Conservation (phyloP, 30 jellyfish, hydroid and myxozoan genomes). For the Aurelia sp. region DNA sequence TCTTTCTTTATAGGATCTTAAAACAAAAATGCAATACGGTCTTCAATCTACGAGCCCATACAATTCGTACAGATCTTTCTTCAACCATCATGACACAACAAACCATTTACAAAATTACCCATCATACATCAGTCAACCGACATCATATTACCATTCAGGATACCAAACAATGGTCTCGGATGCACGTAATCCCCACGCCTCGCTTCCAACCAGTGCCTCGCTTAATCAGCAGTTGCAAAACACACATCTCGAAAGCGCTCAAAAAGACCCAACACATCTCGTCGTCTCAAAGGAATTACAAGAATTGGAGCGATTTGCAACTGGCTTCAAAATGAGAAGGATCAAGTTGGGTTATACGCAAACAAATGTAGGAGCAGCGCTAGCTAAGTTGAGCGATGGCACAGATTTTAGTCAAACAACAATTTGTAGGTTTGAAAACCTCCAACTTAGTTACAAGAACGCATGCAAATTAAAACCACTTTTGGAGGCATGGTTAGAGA, state of each 20-base stretch:
- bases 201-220: constrained; percentile 57
- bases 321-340: constrained; percentile 81
- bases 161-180: constrained; percentile 69
- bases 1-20: constrained; percentile 22
- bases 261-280: constrained; percentile 53
- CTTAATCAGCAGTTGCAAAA: constrained; percentile 42
- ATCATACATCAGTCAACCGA: constrained; percentile 70
- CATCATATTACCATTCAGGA: constrained; percentile 71
- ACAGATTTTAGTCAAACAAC: constrained; percentile 88
- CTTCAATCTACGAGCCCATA: constrained; percentile 63
- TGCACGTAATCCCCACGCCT: constrained; percentile 75
- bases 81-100: constrained; percentile 68
- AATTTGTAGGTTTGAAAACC: constrained; percentile 76
- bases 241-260: constrained; percentile 45
- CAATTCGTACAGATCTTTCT: constrained; percentile 66
- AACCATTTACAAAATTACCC: constrained; percentile 61
- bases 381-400: constrained; percentile 82
- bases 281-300: constrained; percentile 78
- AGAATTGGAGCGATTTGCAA: constrained; percentile 79
- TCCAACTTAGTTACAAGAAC: constrained; percentile 79
- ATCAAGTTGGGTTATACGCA: constrained; percentile 84
- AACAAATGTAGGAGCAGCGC: constrained; percentile 83
- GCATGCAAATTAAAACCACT: constrained; percentile 83
- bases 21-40: constrained; percentile 72
- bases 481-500: constrained; percentile 82